phyloP scores from a whole-genome alignment of 1,140 invertebrate species.

The Apis laboriosa region DNA sequence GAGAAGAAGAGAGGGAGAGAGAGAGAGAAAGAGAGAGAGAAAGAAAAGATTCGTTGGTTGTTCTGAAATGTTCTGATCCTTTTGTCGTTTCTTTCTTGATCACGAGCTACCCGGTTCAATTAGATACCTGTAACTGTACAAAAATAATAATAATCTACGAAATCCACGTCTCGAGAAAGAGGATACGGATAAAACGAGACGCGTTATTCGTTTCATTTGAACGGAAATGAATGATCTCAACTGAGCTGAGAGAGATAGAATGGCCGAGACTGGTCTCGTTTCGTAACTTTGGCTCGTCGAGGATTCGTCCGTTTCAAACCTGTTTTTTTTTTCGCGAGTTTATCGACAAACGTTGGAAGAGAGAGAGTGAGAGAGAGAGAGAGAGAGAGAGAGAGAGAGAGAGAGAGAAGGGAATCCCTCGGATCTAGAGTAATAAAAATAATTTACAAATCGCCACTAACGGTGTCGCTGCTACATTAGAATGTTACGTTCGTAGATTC shows the following conservation, averaged over 20 bases:
- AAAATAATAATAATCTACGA: constrained; percentile 9
- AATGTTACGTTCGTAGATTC: constrained; percentile 37
- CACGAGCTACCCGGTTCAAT: neutral
- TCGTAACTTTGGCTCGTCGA: constrained; percentile 25
- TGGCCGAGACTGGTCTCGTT: constrained; percentile 28
- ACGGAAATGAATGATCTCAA: neutral
- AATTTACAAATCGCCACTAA: constrained; percentile 53
- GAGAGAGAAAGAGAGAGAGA: too few species aligned
- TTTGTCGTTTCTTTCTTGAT: constrained; percentile 2
- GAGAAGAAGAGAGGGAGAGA: neutral
- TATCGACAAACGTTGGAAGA: neutral
- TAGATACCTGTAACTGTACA: neutral
- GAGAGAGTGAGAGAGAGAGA: too few species aligned
- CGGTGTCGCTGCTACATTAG: constrained; percentile 31
- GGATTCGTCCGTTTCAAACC: neutral
- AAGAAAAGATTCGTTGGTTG: neutral
- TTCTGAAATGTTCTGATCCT: neutral
- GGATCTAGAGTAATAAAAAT: constrained; percentile 33
- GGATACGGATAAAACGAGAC: neutral
- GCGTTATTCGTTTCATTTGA: neutral
- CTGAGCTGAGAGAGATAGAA: constrained; percentile 4
- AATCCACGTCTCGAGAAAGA: neutral
- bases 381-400: too few species aligned
- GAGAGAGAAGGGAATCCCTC: neutral
- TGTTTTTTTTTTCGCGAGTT: neutral